Conservation (phyloP, 2,888 invertebrate genomes). For the Clistopyga incitator region DNA sequence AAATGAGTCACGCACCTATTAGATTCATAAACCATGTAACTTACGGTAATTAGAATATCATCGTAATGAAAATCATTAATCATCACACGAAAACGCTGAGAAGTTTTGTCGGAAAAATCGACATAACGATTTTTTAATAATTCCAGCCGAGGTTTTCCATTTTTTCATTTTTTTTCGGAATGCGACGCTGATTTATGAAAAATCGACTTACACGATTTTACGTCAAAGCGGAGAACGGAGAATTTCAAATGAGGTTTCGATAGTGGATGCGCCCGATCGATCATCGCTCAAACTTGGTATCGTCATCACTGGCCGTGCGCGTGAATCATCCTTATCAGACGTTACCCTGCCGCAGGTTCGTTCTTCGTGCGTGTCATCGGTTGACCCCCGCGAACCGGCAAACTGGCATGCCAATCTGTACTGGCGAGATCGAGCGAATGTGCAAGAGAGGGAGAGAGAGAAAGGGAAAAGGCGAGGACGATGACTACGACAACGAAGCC, state of each 20-base stretch:
- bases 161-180: neutral
- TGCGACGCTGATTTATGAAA: neutral
- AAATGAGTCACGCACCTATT: conserved; percentile 41
- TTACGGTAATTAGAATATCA: neutral
- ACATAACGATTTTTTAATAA: neutral
- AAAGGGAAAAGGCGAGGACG: neutral
- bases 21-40: neutral
- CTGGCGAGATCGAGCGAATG: neutral
- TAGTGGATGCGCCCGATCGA: conserved; percentile 53
- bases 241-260: conserved; percentile 17
- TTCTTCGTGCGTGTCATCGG: conserved; percentile 16
- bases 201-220: neutral
- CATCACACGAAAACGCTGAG: neutral
- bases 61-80: neutral
- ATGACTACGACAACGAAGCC: conserved; percentile 37
- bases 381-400: conserved; percentile 44
- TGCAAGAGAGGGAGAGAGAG: conserved; percentile 19
- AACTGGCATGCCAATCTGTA: conserved; percentile 43
- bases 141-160: no score
- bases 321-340: conserved; percentile 59
- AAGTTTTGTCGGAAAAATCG: neutral
- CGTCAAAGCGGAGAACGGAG: neutral
- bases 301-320: conserved; percentile 49
- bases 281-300: conserved; percentile 41
- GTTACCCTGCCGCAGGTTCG: conserved; percentile 40